Base-by-base conservation (phyloP, 2,113 vertebrate genomes). In the Pangasianodon gigas region DNA sequence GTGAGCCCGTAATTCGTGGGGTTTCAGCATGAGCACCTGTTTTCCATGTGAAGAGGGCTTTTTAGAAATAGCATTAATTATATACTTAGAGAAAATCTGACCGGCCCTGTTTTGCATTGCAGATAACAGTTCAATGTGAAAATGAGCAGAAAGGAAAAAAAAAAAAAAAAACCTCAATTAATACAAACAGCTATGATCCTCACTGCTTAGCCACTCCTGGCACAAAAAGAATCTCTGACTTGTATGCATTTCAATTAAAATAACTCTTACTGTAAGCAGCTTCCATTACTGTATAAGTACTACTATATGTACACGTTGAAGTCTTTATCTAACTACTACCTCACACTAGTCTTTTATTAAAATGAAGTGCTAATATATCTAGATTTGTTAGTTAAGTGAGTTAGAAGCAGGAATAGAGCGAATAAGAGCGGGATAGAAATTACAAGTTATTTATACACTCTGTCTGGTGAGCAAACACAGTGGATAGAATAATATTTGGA, bases 41-140 rank as follows among this genome's bases (percentile, higher is more conserved):
- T 96, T 96, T 96, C 94, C 94, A 95, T 95, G 94, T 95, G 95
- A 94, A 96, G 95, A 95, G 96, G 95, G 95, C 95, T 96, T 94
- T 96, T 96, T 95, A 94, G 95, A 95, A 96, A 96, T 95, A 93
- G 95, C 95, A 94, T 96, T 96, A 96, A 96, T 96, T 96, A 96
- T 94, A 96, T 95, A 95, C 95, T 96, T 95, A 95, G 92, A 93
- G 93, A 93, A 93, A 95, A 92, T 91, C 93, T 94, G 93, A 92
- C 93, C 89, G 91, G 91, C 80, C 94, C 95, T 96, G 90, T 94
- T 96, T 96, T 96, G 95, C 96, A 96, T 96, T 96, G 95, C 95
- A 96, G 95, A 96, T 96, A 95, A 93, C 94, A 62, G 93, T 93
- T 92, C 90, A 93, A 92, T 91, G 92, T 91, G 91, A 89, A 92